These are phyloP conservation scores for Carcina quercana DNA, from an alignment of 2,888 invertebrate species.

Conservation along the genomic window DNA sequence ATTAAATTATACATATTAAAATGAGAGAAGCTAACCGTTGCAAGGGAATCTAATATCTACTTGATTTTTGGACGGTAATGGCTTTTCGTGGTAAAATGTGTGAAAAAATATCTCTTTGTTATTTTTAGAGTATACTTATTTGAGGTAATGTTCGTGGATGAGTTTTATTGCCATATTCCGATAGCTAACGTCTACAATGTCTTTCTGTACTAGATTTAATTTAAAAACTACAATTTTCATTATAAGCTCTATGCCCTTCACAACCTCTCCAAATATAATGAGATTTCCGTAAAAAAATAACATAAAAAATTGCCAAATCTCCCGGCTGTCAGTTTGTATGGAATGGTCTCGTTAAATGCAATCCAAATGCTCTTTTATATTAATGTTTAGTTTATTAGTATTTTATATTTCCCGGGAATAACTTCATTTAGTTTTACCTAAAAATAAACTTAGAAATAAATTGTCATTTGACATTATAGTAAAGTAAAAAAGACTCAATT, in stretches of 20 bases:
- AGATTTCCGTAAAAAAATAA: slow-evolving; percentile 46
- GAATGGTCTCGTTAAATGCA: slow-evolving; percentile 47
- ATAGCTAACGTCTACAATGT: slow-evolving; percentile 15
- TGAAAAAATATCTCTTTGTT: slow-evolving; percentile 44
- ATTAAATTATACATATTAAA: slow-evolving; percentile 57
- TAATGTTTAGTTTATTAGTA: slow-evolving; percentile 4
- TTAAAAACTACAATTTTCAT: slow-evolving; percentile 22
- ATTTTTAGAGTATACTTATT: slow-evolving; percentile 25
- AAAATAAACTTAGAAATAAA: not conserved
- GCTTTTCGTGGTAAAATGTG: slow-evolving; percentile 24
- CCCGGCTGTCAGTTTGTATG: slow-evolving; percentile 41
- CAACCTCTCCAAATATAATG: slow-evolving; percentile 49
- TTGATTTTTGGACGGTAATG: slow-evolving; percentile 11
- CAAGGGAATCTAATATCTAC: no score
- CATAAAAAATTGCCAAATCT: slow-evolving; percentile 41
- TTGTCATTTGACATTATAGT: slow-evolving; percentile 2
- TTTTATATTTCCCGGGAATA: slow-evolving; percentile 3
- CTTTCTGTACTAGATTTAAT: slow-evolving; percentile 8
- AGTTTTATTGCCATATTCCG: slow-evolving; percentile 17
- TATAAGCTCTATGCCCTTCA: slow-evolving; percentile 42
- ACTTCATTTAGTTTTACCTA: not conserved
- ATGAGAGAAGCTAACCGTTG: slow-evolving; percentile 38
- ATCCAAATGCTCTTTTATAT: slow-evolving; percentile 15
- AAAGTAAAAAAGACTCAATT: no score
- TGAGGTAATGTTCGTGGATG: slow-evolving; percentile 49